Conservation (phyloP, 2,888 invertebrate species). For the Conistra vaccinii region DNA sequence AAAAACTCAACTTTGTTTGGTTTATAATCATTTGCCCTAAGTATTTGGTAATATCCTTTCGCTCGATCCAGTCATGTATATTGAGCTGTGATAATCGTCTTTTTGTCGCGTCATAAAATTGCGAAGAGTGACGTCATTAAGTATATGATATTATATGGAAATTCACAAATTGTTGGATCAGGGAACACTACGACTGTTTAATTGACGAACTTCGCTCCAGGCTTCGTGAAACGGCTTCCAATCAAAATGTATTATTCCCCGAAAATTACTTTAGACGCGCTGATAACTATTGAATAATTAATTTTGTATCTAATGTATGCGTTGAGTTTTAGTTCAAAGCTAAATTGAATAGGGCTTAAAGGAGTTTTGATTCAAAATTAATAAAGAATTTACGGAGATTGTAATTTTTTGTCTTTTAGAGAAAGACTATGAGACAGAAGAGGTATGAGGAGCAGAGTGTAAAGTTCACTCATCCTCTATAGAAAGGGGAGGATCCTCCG, state of each 20-base stretch:
- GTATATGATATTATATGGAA: constrained; percentile 45
- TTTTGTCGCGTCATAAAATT: constrained; percentile 18
- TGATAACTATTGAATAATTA: constrained; percentile 59
- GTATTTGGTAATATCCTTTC: not conserved
- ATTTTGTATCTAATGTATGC: constrained; percentile 39
- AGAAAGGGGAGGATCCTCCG: too few relatives aligned
- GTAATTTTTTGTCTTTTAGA: not conserved
- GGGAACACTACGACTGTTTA: constrained; percentile 44
- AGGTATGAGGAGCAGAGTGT: too few relatives aligned
- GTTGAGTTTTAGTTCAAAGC: constrained; percentile 14
- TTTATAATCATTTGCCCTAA: not conserved
- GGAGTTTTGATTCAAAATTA: constrained; percentile 17
- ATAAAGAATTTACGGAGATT: not conserved
- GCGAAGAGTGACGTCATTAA: constrained; percentile 30
- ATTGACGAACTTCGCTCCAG: constrained; percentile 61
- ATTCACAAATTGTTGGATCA: constrained; percentile 55
- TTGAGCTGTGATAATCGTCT: not conserved
- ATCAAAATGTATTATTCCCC: constrained; percentile 56
- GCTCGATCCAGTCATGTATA: not conserved
- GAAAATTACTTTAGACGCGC: constrained; percentile 49
- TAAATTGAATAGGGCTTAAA: constrained; percentile 31
- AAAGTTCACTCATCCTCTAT: too few relatives aligned
- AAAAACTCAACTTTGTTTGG: not conserved
- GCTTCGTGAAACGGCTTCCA: constrained; percentile 41
- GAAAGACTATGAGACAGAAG: too few relatives aligned